Percentiles rank a stretch among this genome's conserved stretches.
These are phyloP conservation scores for Centropyge bicolor DNA, from an alignment of 2,797 vertebrate species.

Conservation along the genomic window DNA sequence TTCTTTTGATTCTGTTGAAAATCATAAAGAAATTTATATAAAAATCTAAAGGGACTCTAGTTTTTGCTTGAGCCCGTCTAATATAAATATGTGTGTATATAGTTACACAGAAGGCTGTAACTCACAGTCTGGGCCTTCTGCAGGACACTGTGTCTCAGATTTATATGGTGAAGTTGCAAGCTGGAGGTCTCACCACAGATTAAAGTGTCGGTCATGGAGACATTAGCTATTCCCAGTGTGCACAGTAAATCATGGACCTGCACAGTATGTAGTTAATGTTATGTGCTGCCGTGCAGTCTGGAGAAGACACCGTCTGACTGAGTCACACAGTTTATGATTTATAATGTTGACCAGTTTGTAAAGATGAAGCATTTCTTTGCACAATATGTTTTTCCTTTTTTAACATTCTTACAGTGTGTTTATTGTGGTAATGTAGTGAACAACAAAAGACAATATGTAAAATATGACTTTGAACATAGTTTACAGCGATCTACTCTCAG, in stretches of 20 bases:
- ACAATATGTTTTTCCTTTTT: background rate
- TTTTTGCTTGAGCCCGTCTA: background rate
- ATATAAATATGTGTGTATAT: background rate
- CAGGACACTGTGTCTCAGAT: conserved; percentile 37
- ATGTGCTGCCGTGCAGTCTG: conserved; percentile 15
- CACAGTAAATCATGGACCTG: conserved; percentile 49
- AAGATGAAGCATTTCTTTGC: background rate
- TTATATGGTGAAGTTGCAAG: conserved; percentile 47
- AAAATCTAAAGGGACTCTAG: background rate
- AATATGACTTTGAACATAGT: background rate
- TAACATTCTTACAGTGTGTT: background rate
- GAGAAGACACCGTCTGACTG: conserved; percentile 7
- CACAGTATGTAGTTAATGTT: conserved; percentile 6
- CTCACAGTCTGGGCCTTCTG: conserved; percentile 31
- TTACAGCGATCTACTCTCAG: background rate
- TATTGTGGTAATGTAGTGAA: background rate
- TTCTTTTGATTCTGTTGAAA: background rate
- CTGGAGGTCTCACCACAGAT: conserved; percentile 55
- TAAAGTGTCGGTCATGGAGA: conserved; percentile 60
- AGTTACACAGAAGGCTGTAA: conserved; percentile 36
- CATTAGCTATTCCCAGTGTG: conserved; percentile 61
- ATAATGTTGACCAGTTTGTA: conserved; percentile 13
- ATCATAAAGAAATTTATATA: background rate
- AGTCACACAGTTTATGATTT: conserved; percentile 21
- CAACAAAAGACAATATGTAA: background rate